Percentiles rank a stretch among this genome's conserved stretches.
Evolutionary conservation across 2,888 invertebrate species (phyloP).

Genomic region (Troglohyphantes excavatus): DNA sequence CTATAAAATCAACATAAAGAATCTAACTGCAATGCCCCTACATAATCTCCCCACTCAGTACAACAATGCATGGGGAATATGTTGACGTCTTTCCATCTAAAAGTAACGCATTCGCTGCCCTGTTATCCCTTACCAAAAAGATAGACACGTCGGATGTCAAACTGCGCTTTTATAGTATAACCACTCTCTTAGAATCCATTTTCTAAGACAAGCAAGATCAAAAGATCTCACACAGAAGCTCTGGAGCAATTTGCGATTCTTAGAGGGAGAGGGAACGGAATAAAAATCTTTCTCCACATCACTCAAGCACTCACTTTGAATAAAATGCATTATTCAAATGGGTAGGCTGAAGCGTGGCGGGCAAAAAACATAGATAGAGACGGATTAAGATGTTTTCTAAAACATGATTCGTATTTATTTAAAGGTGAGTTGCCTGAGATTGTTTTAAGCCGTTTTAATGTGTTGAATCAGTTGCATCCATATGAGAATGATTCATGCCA

Average conservation of each 20-base stretch:
- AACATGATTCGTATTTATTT: background rate
- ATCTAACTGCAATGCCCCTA: too few species aligned
- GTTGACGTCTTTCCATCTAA: too few species aligned
- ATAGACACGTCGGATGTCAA: background rate
- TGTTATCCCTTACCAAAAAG: too few species aligned
- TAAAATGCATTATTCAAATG: slow-evolving; percentile 34
- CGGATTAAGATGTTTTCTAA: background rate
- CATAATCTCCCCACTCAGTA: too few species aligned
- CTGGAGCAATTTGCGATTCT: slow-evolving; percentile 19
- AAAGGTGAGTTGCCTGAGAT: background rate
- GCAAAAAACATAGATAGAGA: background rate
- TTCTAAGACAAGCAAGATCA: slow-evolving; percentile 37
- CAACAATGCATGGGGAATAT: too few species aligned
- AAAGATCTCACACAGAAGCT: slow-evolving; percentile 11
- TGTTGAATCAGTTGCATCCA: too few species aligned
- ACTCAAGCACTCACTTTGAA: slow-evolving; percentile 30
- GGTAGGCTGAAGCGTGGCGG: background rate
- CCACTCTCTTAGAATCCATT: slow-evolving; percentile 29
- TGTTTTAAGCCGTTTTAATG: background rate
- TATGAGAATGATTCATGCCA: too few species aligned
- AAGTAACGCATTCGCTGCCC: background rate
- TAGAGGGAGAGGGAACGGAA: slow-evolving; percentile 3
- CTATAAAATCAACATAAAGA: too few species aligned
- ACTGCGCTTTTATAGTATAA: background rate
- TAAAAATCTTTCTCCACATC: background rate